A percentile compares a stretch with the other conserved stretches of the same genome.
phyloP scores from a whole-genome alignment of 2,113 vertebrate genomes.

The Irena cyanogastra region DNA sequence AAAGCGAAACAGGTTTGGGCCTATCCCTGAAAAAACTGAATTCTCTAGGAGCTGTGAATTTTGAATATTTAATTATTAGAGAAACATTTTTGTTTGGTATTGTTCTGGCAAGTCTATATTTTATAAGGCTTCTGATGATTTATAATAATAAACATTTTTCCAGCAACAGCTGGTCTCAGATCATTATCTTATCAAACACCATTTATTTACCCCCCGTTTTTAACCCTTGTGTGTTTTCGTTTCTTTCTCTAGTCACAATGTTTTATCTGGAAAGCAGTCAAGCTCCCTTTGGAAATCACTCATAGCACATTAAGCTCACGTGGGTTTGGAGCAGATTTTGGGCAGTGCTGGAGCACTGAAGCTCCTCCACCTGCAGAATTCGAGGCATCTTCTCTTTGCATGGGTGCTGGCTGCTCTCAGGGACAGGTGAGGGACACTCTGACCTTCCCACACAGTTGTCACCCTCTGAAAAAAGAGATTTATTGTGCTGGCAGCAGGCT shows the following conservation, averaged over 20 bases:
- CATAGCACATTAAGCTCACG: neutral
- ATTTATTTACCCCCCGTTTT: conserved; percentile 40
- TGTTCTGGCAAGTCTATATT: conserved; percentile 45
- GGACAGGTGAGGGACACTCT: neutral
- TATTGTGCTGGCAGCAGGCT: neutral
- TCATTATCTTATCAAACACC: conserved; percentile 16
- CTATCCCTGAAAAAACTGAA: neutral
- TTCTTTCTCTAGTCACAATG: neutral
- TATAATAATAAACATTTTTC: conserved; percentile 61
- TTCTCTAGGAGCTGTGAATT: conserved; percentile 27
- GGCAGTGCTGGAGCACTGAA: neutral
- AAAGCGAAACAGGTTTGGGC: neutral
- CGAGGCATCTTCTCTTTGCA: neutral
- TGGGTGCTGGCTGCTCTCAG: neutral
- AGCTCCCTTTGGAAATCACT: neutral
- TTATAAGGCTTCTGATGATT: conserved; percentile 33
- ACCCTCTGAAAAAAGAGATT: neutral
- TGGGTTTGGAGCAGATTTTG: neutral
- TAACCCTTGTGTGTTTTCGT: conserved; percentile 12
- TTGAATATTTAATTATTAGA: conserved; percentile 47
- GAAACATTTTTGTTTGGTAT: conserved; percentile 17
- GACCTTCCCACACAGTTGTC: neutral
- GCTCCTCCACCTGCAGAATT: neutral
- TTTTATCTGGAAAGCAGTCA: neutral
- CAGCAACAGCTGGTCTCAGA: conserved; percentile 48